Base-by-base conservation (phyloP, 2,113 vertebrate genomes). In the Circaetus gallicus region DNA sequence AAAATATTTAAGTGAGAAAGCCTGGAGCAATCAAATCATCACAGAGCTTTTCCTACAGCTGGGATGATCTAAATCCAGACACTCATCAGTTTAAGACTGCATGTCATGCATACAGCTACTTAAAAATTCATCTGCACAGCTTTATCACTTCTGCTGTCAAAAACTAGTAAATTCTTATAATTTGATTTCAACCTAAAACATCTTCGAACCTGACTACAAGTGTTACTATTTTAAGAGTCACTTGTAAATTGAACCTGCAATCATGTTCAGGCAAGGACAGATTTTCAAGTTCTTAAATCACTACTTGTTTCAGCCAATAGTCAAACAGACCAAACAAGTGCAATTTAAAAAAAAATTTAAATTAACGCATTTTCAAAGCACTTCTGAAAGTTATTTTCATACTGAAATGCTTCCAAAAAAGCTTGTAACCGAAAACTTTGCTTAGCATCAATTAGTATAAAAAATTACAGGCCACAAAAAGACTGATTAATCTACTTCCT, bases 141-240 rank as follows among this genome's bases (percentile, higher is more conserved):
- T 95, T 96, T 95, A 97, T 95, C 95, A 74, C 71, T 95, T 92
- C 93, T 90, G 86, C 96, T 97, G 97, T 97, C 97, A 98, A 97
- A 97, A 98, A 90, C 73, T 81, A 97, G 95, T 94, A 96, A 91
- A 97, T 96, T 96, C 91, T 92, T 96, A 84, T 96, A 86, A 96
- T 91, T 94, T 96, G 95, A 96, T 93, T 98, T 98, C 92, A 95
- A 93, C 45, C 81, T 90, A 79, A 95, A 97, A 95, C 93, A 93
- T 76, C 93, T 93, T 40, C 72, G 25, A 96, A 97, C 79, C 82
- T 94, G 82, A 86, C 66, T 96, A 28, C 40, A 91, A 96, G 74
- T 73, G 82, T 74, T 95, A 42, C 93, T 97, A 98, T 97, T 97
- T 97, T 96, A 97, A 98, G 89, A 96, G 58, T n/a, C 40, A 91